Conservation (phyloP, 1,140 invertebrate genomes). For the Pseudobourletiella spinata region DNA sequence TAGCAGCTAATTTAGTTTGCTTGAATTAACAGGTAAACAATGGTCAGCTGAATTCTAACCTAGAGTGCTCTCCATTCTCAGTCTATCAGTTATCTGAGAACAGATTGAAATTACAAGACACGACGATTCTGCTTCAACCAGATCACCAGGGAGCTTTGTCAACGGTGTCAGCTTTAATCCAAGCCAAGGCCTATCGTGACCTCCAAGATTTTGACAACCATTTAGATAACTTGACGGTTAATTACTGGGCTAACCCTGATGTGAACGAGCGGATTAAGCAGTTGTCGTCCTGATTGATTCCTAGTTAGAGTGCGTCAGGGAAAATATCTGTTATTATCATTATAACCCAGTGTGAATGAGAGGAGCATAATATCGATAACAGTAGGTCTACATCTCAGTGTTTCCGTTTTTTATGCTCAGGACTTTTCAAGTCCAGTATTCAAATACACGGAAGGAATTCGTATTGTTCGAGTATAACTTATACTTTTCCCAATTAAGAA, state of each 20-base stretch:
- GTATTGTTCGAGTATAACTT: too few relatives aligned
- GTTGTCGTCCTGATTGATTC: constrained; percentile 20
- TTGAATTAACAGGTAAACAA: constrained; percentile 71
- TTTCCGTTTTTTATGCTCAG: too few relatives aligned
- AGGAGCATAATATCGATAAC: too few relatives aligned
- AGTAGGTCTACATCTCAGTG: too few relatives aligned
- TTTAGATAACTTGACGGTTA: constrained; percentile 67
- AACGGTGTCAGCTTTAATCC: constrained; percentile 56
- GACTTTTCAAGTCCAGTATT: too few relatives aligned
- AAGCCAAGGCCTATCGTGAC: constrained; percentile 56
- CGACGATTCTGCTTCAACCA: constrained; percentile 21
- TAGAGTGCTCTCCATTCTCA: constrained; percentile 56
- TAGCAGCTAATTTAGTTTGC: too few relatives aligned
- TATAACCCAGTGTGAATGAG: too few relatives aligned
- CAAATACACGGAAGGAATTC: too few relatives aligned
- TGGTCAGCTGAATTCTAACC: constrained; percentile 54
- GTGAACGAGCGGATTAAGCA: constrained; percentile 52
- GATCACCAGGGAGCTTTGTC: constrained; percentile 48
- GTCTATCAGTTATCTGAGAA: constrained; percentile 59
- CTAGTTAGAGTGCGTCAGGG: too few relatives aligned
- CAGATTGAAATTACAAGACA: constrained; percentile 50
- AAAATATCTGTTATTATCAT: too few relatives aligned
- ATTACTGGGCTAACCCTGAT: constrained; percentile 64
- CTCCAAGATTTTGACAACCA: constrained; percentile 86
- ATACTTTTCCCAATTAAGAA: too few relatives aligned